Base-by-base conservation (phyloP, 1,140 invertebrate genomes). In the Prorops nasuta region DNA sequence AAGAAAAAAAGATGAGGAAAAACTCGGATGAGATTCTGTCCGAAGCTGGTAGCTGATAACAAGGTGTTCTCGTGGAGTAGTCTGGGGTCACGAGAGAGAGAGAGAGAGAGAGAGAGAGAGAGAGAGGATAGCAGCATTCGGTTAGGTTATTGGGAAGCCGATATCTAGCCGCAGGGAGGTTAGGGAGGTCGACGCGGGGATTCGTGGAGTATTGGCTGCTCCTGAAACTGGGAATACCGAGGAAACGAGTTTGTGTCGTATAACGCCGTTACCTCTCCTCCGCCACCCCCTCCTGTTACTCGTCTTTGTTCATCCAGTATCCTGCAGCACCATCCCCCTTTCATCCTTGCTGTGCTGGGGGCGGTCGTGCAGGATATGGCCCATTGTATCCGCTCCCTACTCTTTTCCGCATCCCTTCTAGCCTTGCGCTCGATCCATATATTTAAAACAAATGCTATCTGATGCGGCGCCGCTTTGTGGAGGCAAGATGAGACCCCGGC, bases 381-480 rank as follows among this genome's bases (percentile, higher is more conserved):
- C 46, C 54, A 66, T 66, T 61, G 58, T 65, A 66, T 64, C 55
- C 51, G 39, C 24, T 51, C 51, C 24, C 16, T 47, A 22, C 43
- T 48, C 34, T 47, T 45, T 48, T 55, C 58, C 53, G 44, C 58
- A 53, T 51, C 47, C 49, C 36, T 46, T 32, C 49, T 42, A 40
- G 49, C 56, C 54, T 45, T 24, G 20, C 31, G 49, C 21, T 60
- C 63, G 61, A 66, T 65, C 63, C 70, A 74, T 76, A 74, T 74
- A 73, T 76, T 74, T 74, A 74, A 74, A 74, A 74, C 71, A 76
- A 76, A 76, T 74, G 70, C 70, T 74, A 74, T 76, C 72, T 76
- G 73, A 76, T 76, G 69, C 71, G 67, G 66, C 67, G 63, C 57
- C 63, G 67, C 68, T 69, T 72, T 71, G 69, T 71, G 69, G 62